Percentiles rank a stretch among this genome's conserved stretches.
Evolutionary conservation across 2,888 invertebrate species (phyloP).

Genomic region (Carpatolechia fugitivella): DNA sequence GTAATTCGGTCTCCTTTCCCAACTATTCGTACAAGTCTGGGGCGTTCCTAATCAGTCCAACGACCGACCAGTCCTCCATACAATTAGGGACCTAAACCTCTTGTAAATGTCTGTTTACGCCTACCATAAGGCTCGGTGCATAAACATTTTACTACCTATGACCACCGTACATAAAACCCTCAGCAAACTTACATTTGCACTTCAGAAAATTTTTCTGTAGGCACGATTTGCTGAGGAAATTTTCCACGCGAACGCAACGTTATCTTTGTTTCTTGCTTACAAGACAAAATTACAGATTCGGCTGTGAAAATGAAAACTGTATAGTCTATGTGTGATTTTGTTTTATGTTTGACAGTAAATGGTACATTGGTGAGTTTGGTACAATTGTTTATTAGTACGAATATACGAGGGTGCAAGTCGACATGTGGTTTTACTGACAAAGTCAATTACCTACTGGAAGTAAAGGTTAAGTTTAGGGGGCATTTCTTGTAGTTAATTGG

Average conservation of each 20-base stretch:
- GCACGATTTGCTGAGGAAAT: too few species aligned
- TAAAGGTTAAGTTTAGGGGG: conserved; percentile 10
- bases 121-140: neutral
- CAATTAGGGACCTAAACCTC: neutral
- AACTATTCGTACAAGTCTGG: too few species aligned
- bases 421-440: conserved; percentile 6
- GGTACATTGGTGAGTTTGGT: neutral
- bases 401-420: conserved; percentile 3
- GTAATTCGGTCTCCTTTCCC: too few species aligned
- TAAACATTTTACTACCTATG: conserved; percentile 4
- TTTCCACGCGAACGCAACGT: neutral
- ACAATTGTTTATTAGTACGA: neutral
- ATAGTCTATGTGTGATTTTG: neutral
- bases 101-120: neutral
- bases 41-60: neutral
- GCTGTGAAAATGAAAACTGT: neutral
- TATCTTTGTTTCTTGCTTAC: neutral
- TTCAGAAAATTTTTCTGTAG: neutral
- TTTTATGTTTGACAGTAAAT: neutral
- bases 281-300: neutral
- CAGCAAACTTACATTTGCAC: neutral
- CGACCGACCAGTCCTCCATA: neutral
- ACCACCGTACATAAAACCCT: conserved; percentile 1
- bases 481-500: conserved; percentile 1
- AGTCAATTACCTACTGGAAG: conserved; percentile 16